These are phyloP conservation scores for Gymnobelideus leadbeateri DNA, from an alignment of 2,113 vertebrate species.

Conservation along the genomic window DNA sequence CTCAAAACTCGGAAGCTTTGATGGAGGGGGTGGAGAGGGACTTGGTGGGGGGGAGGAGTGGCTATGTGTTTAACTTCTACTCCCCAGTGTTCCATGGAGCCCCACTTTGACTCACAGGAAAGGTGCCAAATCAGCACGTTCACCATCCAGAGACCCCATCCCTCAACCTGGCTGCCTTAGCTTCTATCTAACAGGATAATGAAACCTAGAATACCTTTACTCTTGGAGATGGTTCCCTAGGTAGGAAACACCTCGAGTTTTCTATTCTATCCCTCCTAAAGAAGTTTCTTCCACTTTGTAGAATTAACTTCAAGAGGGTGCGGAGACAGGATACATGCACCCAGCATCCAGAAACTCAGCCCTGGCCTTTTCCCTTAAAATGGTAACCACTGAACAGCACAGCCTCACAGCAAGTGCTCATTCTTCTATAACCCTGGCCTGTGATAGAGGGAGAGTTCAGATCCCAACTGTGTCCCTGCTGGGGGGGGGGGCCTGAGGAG, in stretches of 20 bases:
- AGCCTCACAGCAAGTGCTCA: too few relatives aligned
- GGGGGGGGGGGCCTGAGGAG: neutral
- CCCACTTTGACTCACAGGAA: constrained; percentile 10
- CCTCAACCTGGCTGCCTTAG: neutral
- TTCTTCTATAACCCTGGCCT: neutral
- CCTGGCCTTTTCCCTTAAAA: neutral
- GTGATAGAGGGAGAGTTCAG: neutral
- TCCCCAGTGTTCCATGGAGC: neutral
- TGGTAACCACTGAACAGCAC: neutral
- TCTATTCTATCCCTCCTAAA: neutral
- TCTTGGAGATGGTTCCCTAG: neutral
- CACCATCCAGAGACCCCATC: neutral
- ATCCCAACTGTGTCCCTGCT: neutral
- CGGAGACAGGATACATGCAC: too few relatives aligned
- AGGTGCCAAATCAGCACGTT: neutral
- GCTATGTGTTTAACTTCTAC: neutral
- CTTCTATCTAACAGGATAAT: neutral
- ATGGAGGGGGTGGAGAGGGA: neutral
- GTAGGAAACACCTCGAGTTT: neutral
- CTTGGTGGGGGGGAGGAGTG: constrained; percentile 2
- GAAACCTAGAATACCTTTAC: neutral
- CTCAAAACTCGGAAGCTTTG: constrained; percentile 48
- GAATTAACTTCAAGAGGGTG: neutral
- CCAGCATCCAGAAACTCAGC: neutral
- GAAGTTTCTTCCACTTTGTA: neutral